Base-by-base conservation (phyloP, 2,113 vertebrate genomes). In the Gracilinanus agilis region DNA sequence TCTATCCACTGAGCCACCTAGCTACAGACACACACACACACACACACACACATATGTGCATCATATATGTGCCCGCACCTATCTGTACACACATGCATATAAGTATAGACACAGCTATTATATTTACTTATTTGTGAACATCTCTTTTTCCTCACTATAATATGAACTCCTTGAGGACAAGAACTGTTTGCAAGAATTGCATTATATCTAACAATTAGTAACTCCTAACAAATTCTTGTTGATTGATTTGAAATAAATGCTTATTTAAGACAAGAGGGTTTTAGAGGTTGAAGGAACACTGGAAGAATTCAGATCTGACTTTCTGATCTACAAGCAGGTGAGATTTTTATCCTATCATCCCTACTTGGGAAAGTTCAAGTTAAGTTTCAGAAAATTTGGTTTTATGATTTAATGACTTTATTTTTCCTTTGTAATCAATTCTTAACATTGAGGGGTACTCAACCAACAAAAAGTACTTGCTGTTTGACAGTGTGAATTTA, bases 391-490 rank as follows among this genome's bases (percentile, higher is more conserved):
- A 83, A 53, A 56, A 55, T 25, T 92, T 53, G 53, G 25, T 54
- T 12, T 44, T 27, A 44, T 90, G 49, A 91, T 90, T 90, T 55
- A 95, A 75, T 54, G 49, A 58, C 90, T 93, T 92, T 56, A 6
- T 92, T 0, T 90, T 90, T n/a, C 29, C 55, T 91, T 40, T 16
- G 19, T n/a, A 83, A 40, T 23, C n/a, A 23, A 40, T 83, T 83
- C 67, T 23, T 83, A 23, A 34, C 67, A 83, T 40, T 83, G n/a
- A 75, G 34, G 55, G 19, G 9, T 55, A 49, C 58, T 95, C 44
- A 61, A 24, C 49, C 21, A 53, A 29, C 58, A 44, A 94, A 83
- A 61, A 83, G 55, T 95, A 83, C 83, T 90, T 92, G 67, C 55
- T 90, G 0, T 27, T 2, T 49, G 5, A 5, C 49, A n/a, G 25